Conservation (phyloP, 2,113 vertebrate genomes). For the Turdus rufiventris region DNA sequence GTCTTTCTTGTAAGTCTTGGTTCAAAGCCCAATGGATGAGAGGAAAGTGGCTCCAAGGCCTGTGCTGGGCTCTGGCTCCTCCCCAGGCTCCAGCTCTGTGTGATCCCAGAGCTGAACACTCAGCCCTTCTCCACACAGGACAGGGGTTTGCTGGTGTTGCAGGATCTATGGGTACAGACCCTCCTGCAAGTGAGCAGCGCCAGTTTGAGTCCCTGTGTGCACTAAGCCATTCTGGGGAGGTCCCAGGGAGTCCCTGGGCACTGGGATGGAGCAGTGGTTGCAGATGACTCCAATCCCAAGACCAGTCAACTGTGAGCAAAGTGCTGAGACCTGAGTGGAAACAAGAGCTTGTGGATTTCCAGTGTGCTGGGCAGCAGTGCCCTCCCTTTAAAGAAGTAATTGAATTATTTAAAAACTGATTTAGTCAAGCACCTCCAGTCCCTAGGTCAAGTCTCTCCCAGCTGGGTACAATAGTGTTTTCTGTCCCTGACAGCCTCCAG, state of each 20-base stretch:
- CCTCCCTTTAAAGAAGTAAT: neutral
- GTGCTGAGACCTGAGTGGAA: neutral
- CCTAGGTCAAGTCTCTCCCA: neutral
- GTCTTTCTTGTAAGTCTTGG: neutral
- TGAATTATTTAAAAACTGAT: neutral
- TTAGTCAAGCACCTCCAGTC: neutral
- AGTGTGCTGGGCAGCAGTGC: neutral
- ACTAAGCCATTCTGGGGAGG: neutral
- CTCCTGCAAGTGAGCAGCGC: neutral
- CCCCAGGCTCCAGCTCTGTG: neutral
- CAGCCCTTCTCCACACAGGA: neutral
- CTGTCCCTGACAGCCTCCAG: neutral
- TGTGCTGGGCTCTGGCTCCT: neutral
- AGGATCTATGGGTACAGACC: neutral
- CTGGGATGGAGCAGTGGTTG: neutral
- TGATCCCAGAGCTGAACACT: neutral
- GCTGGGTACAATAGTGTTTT: fast-evolving
- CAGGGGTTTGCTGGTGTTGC: neutral
- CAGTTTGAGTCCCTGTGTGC: neutral
- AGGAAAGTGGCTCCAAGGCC: neutral
- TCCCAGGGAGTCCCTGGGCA: neutral
- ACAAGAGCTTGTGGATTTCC: neutral
- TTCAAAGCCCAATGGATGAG: neutral
- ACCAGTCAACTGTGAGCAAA: neutral
- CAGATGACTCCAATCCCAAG: neutral